Conservation (phyloP, 2,113 vertebrate species). For the Hemiscyllium ocellatum region DNA sequence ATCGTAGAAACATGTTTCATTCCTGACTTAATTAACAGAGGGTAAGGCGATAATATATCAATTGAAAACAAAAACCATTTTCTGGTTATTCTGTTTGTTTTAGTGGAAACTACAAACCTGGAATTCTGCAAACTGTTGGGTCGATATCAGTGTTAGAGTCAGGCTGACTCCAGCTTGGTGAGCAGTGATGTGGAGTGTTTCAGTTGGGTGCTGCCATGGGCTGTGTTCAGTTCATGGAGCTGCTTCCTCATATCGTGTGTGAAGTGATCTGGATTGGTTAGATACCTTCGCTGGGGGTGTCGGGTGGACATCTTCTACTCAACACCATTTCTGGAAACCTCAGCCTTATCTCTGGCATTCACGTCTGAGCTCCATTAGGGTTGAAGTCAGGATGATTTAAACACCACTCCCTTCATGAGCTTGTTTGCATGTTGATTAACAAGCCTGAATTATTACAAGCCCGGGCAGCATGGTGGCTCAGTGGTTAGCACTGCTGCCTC, state of each 20-base stretch:
- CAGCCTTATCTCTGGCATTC: not conserved
- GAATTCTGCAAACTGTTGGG: not conserved
- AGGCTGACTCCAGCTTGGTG: not conserved
- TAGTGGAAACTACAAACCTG: not conserved
- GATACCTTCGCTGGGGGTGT: not conserved
- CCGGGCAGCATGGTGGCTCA: too few species aligned
- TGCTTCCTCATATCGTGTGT: not conserved
- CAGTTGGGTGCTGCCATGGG: not conserved
- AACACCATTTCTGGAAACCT: not conserved
- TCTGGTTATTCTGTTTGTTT: too few species aligned
- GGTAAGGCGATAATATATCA: too few species aligned
- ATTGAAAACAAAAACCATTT: too few species aligned
- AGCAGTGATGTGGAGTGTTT: not conserved
- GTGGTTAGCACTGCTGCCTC: too few species aligned
- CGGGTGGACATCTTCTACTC: not conserved
- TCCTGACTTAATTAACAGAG: too few species aligned
- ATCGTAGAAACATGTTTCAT: too few species aligned
- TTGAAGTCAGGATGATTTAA: not conserved
- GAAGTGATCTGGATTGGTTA: not conserved
- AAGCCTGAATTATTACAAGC: not conserved
- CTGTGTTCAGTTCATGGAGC: not conserved
- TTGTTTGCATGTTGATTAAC: not conserved
- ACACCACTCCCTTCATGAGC: not conserved
- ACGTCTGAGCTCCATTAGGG: not conserved
- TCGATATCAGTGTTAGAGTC: not conserved